Percentiles rank a stretch among this genome's conserved stretches.
These are phyloP conservation scores for Drosophila nigritarsus DNA, from an alignment of 2,888 invertebrate species.

Conservation along the genomic window DNA sequence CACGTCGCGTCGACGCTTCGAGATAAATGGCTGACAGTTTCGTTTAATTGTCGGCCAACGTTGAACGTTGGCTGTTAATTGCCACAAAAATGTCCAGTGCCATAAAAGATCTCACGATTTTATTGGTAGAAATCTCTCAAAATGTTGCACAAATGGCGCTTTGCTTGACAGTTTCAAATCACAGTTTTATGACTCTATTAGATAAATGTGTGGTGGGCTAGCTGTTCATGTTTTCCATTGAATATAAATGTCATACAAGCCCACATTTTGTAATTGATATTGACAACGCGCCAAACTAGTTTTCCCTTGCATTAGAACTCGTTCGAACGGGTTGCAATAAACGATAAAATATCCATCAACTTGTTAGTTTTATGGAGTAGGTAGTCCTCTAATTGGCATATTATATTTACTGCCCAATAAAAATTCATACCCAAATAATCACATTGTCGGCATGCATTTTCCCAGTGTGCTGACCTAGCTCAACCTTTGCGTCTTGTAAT, in stretches of 20 bases:
- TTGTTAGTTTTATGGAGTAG: slow-evolving; percentile 14
- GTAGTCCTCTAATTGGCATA: slow-evolving; percentile 53
- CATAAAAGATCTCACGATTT: slow-evolving; percentile 54
- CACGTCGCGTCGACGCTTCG: slow-evolving; percentile 57
- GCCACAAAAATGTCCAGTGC: slow-evolving; percentile 69
- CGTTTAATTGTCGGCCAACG: slow-evolving; percentile 66
- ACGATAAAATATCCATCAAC: background rate
- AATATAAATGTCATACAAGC: slow-evolving; percentile 65
- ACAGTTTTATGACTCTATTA: slow-evolving; percentile 74
- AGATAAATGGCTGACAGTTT: slow-evolving; percentile 81
- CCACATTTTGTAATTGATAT: slow-evolving; percentile 76
- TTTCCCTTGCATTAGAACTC: slow-evolving; percentile 21
- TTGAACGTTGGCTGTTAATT: slow-evolving; percentile 63
- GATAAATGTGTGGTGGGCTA: slow-evolving; percentile 44
- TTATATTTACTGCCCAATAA: slow-evolving; percentile 38
- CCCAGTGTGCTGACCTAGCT: slow-evolving; percentile 52
- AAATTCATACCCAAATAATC: slow-evolving; percentile 26
- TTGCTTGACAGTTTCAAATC: slow-evolving; percentile 23
- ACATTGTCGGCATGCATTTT: slow-evolving; percentile 19
- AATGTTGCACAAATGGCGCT: slow-evolving; percentile 21
- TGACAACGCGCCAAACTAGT: slow-evolving; percentile 55
- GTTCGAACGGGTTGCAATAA: slow-evolving; percentile 39
- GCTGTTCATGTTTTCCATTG: slow-evolving; percentile 29
- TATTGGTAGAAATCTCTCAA: slow-evolving; percentile 50
- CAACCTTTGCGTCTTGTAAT: slow-evolving; percentile 58